phyloP scores from a whole-genome alignment of 2,113 vertebrate genomes.

The Sapayoa aenigma region DNA sequence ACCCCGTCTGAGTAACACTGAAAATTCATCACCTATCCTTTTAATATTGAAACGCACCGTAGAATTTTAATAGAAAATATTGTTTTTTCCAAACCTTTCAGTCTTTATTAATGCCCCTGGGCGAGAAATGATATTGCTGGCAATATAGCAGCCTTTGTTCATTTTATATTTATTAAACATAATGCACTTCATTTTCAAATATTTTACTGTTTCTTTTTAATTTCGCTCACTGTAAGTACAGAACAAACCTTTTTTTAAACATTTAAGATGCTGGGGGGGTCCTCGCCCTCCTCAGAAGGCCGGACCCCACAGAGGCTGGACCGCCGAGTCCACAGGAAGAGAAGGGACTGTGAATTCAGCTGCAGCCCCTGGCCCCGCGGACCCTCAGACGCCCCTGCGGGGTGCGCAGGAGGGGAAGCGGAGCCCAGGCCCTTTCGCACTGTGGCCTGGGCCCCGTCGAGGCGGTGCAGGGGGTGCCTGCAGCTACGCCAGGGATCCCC shows the following conservation, averaged over 20 bases:
- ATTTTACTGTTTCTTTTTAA: constrained; percentile 88
- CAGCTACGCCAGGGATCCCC: background rate
- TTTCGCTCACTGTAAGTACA: constrained; percentile 83
- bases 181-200: constrained; percentile 86
- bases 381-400: background rate
- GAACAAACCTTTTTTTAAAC: constrained; percentile 79
- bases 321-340: constrained; percentile 59
- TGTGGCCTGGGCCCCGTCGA: background rate
- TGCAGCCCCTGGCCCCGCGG: constrained; percentile 53
- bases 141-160: constrained; percentile 83
- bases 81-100: constrained; percentile 79
- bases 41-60: constrained; percentile 84
- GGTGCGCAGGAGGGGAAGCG: background rate
- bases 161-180: constrained; percentile 88
- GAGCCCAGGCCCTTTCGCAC: background rate
- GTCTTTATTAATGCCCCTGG: constrained; percentile 86
- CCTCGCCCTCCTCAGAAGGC: constrained; percentile 23
- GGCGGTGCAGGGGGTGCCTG: background rate
- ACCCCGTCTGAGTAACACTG: constrained; percentile 81
- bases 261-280: constrained; percentile 70
- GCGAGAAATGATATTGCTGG: constrained; percentile 80
- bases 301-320: constrained; percentile 38
- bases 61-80: constrained; percentile 87
- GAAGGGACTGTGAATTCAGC: constrained; percentile 70
- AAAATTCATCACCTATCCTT: constrained; percentile 86